phyloP scores from a whole-genome alignment of 2,797 vertebrate genomes.

The Erpetoichthys calabaricus region DNA sequence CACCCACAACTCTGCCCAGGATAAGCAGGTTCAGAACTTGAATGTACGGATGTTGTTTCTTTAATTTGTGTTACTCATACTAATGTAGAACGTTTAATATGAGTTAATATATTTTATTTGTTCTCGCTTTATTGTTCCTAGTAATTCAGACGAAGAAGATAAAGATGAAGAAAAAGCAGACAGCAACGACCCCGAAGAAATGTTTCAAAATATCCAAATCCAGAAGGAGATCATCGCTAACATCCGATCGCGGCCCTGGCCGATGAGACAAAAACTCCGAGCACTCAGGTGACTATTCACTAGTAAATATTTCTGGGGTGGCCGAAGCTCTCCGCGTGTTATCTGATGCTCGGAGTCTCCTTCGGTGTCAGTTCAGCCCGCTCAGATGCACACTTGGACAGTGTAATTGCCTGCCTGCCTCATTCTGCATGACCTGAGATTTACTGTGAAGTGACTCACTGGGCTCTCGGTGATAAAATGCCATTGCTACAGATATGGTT shows the following conservation, averaged over 20 bases:
- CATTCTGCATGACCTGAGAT: too few relatives aligned
- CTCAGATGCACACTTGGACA: background rate
- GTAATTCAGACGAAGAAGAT: constrained; percentile 67
- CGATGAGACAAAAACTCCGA: constrained; percentile 84
- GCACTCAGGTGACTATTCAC: constrained; percentile 59
- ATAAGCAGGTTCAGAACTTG: too few relatives aligned
- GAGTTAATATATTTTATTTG: background rate
- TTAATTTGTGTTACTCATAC: background rate
- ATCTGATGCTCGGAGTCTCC: too few relatives aligned
- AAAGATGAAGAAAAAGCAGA: constrained; percentile 59
- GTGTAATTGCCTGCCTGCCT: too few relatives aligned
- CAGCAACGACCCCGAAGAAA: constrained; percentile 78
- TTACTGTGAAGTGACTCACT: too few relatives aligned
- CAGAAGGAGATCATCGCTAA: constrained; percentile 92
- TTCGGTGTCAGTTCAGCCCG: background rate
- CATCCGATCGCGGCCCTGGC: constrained; percentile 80
- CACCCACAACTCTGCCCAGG: too few relatives aligned
- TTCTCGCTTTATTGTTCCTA: constrained; percentile 19
- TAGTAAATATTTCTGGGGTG: too few relatives aligned
- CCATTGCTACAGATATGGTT: too few relatives aligned
- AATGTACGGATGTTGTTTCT: background rate
- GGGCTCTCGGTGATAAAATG: too few relatives aligned
- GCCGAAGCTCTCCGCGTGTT: too few relatives aligned
- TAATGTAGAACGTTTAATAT: background rate
- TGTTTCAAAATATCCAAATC: constrained; percentile 94